A percentile compares a stretch with the other conserved stretches of the same genome.
phyloP scores from a whole-genome alignment of 1,140 invertebrate genomes.

The Brachionus rotundiformis region DNA sequence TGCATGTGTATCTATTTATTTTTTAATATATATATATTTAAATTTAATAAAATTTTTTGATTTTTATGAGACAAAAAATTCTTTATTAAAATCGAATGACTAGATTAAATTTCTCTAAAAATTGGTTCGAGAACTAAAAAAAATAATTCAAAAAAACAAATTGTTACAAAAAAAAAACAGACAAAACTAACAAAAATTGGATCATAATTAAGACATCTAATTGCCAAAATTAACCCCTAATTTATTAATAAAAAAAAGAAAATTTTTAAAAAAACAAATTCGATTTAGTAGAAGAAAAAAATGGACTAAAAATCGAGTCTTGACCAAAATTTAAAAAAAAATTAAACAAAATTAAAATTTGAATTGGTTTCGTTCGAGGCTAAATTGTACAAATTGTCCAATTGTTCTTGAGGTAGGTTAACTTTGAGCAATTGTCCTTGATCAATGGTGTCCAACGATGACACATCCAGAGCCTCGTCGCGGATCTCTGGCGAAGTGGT shows the following conservation, averaged over 20 bases:
- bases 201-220: background rate
- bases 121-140: background rate
- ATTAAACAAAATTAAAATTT: conserved; percentile 16
- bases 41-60: no score
- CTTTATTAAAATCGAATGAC: conserved; percentile 15
- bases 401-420: background rate
- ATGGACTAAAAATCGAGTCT: background rate
- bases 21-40: no score
- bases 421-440: background rate
- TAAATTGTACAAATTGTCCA: conserved; percentile 20
- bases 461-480: background rate
- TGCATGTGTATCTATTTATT: no score
- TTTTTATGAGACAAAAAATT: background rate
- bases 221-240: background rate
- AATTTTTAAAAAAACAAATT: background rate
- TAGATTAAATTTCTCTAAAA: background rate
- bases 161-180: background rate
- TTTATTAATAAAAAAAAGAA: background rate
- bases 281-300: background rate
- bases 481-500: background rate
- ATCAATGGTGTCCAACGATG: conserved; percentile 9
- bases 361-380: background rate
- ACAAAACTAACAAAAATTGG: conserved; percentile 14
- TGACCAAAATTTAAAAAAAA: background rate
- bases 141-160: background rate